These are phyloP conservation scores for Gasterosteus aculeatus DNA, from an alignment of 2,113 vertebrate genomes.

Conservation along the genomic window DNA sequence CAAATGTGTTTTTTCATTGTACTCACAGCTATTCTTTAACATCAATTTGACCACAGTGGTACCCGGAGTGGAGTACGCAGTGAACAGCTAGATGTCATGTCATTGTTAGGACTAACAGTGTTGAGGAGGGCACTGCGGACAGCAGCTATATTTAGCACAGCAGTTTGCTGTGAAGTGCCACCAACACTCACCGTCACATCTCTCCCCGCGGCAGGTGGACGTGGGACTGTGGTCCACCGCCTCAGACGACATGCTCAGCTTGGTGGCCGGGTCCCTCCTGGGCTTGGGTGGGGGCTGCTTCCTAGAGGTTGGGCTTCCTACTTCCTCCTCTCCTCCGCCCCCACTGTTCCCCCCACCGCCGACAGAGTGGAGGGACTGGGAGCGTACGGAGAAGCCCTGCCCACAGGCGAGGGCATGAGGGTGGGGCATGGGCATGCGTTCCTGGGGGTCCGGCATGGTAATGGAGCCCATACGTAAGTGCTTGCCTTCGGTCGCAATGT, in stretches of 20 bases:
- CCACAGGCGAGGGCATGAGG: slow-evolving; percentile 85
- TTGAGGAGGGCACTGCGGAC: slow-evolving; percentile 62
- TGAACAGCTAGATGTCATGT: slow-evolving; percentile 55
- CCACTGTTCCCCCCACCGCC: slow-evolving; percentile 86
- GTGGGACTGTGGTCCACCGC: slow-evolving; percentile 88
- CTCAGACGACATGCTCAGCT: slow-evolving; percentile 97
- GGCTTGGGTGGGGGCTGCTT: slow-evolving; percentile 97
- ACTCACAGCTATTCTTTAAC: neutral
- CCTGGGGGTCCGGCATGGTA: slow-evolving; percentile 94
- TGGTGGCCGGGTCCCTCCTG: slow-evolving; percentile 95
- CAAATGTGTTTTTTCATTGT: neutral
- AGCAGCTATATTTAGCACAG: slow-evolving; percentile 68
- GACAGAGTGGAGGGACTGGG: slow-evolving; percentile 96
- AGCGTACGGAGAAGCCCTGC: slow-evolving; percentile 92
- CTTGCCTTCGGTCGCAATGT: slow-evolving; percentile 90
- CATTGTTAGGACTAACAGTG: slow-evolving; percentile 46
- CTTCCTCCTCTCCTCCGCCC: slow-evolving; percentile 86
- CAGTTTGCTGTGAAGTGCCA: slow-evolving; percentile 66
- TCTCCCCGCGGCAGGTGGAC: slow-evolving; percentile 86
- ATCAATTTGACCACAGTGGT: slow-evolving; percentile 13
- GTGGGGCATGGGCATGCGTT: slow-evolving; percentile 83
- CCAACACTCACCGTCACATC: slow-evolving; percentile 79
- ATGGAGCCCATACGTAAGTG: slow-evolving; percentile 97
- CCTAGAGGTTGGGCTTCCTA: slow-evolving; percentile 89
- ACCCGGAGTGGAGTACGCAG: slow-evolving; percentile 27